phyloP scores from a whole-genome alignment of 2,113 vertebrate genomes.

The Catharus fuscescens region DNA sequence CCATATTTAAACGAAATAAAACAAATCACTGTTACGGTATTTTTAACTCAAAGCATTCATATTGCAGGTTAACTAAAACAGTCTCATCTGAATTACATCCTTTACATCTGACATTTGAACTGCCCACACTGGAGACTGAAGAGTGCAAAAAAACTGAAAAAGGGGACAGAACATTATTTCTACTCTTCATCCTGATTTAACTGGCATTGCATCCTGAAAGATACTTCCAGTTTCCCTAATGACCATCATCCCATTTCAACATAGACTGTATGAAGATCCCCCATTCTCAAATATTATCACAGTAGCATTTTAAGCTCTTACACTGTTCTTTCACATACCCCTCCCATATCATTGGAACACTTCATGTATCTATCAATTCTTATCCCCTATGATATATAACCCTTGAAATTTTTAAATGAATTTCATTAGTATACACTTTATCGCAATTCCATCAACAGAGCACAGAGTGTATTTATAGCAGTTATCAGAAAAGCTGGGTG shows the following conservation, averaged over 20 bases:
- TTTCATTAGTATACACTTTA: not conserved
- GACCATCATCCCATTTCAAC: not conserved
- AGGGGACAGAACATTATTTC: not conserved
- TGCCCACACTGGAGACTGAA: not conserved
- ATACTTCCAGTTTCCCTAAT: not conserved
- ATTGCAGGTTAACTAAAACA: not conserved
- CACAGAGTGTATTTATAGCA: not conserved
- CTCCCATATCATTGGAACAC: not conserved
- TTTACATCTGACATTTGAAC: not conserved
- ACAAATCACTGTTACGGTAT: fast-evolving
- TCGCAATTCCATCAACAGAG: not conserved
- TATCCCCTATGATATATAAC: not conserved
- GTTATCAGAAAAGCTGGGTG: not conserved
- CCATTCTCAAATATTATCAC: not conserved
- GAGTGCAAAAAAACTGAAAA: not conserved
- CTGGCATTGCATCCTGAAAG: not conserved
- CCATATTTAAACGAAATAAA: not conserved
- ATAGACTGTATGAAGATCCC: not conserved
- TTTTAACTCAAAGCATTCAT: not conserved
- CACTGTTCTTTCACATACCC: not conserved
- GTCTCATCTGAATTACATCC: not conserved
- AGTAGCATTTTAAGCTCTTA: not conserved
- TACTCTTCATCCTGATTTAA: not conserved
- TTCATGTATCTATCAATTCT: not conserved
- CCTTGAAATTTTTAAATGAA: not conserved